Percentiles rank a stretch among this genome's conserved stretches.
Conservation (phyloP, 2,888 invertebrate genomes). For the Nephrocerus scutellatus region DNA sequence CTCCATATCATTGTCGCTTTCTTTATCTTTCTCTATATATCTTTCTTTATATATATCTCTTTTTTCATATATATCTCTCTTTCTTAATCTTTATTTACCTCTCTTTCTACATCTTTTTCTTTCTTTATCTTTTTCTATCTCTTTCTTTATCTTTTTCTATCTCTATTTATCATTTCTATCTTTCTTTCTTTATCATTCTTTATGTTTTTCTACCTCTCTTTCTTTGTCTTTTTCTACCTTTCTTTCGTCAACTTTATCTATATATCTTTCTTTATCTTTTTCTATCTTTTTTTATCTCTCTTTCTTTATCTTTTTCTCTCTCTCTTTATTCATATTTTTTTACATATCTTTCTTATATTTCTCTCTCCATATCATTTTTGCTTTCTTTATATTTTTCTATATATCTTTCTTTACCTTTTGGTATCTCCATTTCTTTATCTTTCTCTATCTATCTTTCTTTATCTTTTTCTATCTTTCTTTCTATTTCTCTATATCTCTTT, state of each 20-base stretch:
- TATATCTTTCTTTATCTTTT: neutral
- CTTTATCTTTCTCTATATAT: neutral
- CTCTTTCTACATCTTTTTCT: neutral
- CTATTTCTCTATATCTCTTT: neutral
- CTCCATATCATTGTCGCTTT: too few relatives aligned
- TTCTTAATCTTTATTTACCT: neutral
- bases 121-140: conserved; percentile 4
- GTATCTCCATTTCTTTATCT: too few relatives aligned
- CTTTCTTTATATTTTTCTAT: neutral
- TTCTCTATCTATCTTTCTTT: neutral
- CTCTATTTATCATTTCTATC: neutral
- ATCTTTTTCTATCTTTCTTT: neutral
- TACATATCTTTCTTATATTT: neutral
- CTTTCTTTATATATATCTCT: neutral
- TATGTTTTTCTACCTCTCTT: neutral
- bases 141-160: too few relatives aligned
- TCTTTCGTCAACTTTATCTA: neutral
- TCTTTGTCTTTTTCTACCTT: too few relatives aligned
- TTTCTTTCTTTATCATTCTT: neutral
- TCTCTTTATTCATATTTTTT: neutral
- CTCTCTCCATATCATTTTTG: neutral
- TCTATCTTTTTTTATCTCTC: conserved; percentile 5
- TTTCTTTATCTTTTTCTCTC: too few relatives aligned
- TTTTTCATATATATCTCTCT: neutral
- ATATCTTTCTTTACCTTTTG: conserved; percentile 5